Conservation (phyloP, 2,113 vertebrate genomes). For the Deroptyus accipitrinus region DNA sequence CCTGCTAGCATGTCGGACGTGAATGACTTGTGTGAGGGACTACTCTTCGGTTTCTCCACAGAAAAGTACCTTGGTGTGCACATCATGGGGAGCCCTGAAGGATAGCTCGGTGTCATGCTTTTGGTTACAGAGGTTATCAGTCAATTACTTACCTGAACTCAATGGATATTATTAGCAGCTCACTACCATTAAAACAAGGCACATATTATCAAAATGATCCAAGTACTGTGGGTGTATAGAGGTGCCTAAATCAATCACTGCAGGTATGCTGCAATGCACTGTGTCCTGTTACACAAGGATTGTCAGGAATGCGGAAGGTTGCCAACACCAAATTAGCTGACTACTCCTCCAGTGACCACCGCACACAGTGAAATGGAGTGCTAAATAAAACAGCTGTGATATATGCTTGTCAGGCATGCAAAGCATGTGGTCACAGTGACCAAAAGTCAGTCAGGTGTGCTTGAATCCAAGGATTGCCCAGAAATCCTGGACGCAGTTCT, state of each 20-base stretch:
- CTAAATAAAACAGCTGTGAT: not conserved
- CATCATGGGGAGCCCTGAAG: not conserved
- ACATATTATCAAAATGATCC: not conserved
- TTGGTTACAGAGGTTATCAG: rapidly evolving
- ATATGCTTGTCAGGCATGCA: not conserved
- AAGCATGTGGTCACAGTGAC: not conserved
- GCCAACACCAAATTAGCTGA: not conserved
- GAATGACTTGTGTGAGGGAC: not conserved
- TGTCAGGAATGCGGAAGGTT: not conserved
- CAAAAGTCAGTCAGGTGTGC: conserved; percentile 21
- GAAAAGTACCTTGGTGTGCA: not conserved
- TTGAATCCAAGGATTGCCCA: not conserved
- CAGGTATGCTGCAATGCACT: not conserved
- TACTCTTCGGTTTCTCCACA: not conserved
- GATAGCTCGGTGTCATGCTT: rapidly evolving
- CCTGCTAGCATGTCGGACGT: not conserved
- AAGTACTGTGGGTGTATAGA: not conserved
- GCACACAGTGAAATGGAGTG: not conserved
- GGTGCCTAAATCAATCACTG: not conserved
- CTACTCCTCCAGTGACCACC: not conserved
- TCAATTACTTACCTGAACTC: not conserved
- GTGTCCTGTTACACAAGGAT: not conserved
- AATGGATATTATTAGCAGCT: not conserved
- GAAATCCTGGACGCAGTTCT: not conserved
- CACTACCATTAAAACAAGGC: not conserved